Evolutionary conservation across 1,140 invertebrate genomes (phyloP).

Genomic region (Cotesia typhae): DNA sequence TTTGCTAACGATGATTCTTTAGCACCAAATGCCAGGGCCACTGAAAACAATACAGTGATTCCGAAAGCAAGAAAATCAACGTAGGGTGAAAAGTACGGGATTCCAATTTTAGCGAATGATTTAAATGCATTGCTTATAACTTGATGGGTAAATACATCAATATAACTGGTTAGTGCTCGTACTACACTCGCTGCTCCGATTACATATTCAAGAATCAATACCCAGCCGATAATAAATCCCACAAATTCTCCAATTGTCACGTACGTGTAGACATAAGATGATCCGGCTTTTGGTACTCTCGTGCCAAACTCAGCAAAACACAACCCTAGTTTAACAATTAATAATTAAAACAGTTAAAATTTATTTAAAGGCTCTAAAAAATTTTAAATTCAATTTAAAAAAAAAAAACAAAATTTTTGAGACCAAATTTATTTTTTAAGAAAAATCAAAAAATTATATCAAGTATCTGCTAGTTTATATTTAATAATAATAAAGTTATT

Average conservation of each 20-base stretch:
- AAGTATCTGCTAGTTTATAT: too few species aligned
- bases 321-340: slow-evolving; percentile 67
- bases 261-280: slow-evolving; percentile 90
- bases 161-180: slow-evolving; percentile 76
- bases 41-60: slow-evolving; percentile 69
- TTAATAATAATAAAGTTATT: too few species aligned
- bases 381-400: too few species aligned
- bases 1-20: slow-evolving; percentile 81
- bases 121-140: slow-evolving; percentile 72
- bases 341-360: neutral
- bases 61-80: slow-evolving; percentile 74
- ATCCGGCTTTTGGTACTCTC: slow-evolving; percentile 85
- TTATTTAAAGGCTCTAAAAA: too few species aligned
- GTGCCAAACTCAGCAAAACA: slow-evolving; percentile 92
- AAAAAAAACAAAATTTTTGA: too few species aligned
- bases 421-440: too few species aligned
- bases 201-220: slow-evolving; percentile 88
- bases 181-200: slow-evolving; percentile 84
- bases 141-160: slow-evolving; percentile 73
- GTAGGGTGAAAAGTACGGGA: slow-evolving; percentile 70
- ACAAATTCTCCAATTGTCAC: slow-evolving; percentile 86
- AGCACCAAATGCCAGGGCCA: slow-evolving; percentile 72
- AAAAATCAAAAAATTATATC: too few species aligned
- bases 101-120: slow-evolving; percentile 68
- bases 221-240: slow-evolving; percentile 87